Base-by-base conservation (phyloP, 2,113 vertebrate species). In the Mola mola region DNA sequence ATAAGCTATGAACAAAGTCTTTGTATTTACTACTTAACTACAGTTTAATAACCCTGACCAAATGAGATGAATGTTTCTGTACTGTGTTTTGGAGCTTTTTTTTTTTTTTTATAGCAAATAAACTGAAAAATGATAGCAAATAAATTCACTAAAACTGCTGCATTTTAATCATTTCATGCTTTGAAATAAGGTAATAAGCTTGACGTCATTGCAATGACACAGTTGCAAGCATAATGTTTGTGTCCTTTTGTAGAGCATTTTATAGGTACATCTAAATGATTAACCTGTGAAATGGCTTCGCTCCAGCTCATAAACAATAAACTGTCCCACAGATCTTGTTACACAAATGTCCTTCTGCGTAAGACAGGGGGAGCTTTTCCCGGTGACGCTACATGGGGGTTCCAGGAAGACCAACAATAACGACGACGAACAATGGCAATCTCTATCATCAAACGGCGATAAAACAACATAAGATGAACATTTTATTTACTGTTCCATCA, bases 231-330 rank as follows among this genome's bases (percentile, higher is more conserved):
- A 36, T 22, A 26, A 25, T 42, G 44, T 75, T 53, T 61, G 67
- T 60, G 62, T 2, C 28, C 42, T 62, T 43, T 65, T 44, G 7
- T n/a, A 16, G 34, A 52, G 53, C 58, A 29, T 72, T 72, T 69
- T 72, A 16, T 17, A 26, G 41, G 28, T 44, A 48, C 37, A 21
- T 66, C 40, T 2, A 80, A 63, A 61, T 43, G 33, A 73, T 15
- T 56, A 52, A 52, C 68, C 65, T 82, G 70, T 75, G 66, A 82
- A 84, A 75, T 60, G 44, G 16, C 22, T 60, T 66, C 56, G 59
- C 64, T 72, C 58, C 69, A 58, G 43, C 47, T 57, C 62, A 51
- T 77, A 72, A 74, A 78, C 9, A 49, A 48, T 12, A 33, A 48
- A 62, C 52, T 55, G 40, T 72, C 47, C 47, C 16, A 8, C 53